A percentile compares a stretch with the other conserved stretches of the same genome.
Conservation (phyloP, 1,140 invertebrate species). For the Liolophura sinensis region DNA sequence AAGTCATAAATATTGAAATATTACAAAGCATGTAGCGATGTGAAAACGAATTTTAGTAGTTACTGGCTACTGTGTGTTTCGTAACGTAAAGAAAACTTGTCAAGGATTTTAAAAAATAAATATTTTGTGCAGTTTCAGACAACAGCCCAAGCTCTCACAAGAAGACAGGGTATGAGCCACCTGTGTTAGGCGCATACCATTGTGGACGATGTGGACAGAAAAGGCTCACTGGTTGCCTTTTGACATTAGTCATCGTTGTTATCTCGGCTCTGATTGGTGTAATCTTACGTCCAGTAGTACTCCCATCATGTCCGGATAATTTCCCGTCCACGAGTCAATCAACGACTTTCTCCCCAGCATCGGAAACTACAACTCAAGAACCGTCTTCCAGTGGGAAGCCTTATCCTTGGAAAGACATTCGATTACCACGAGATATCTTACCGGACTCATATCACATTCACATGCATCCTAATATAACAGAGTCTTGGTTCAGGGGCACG, state of each 20-base stretch:
- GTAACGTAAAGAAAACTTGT: too few species aligned
- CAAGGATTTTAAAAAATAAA: too few species aligned
- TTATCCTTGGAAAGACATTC: conserved; percentile 87
- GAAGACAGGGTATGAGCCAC: conserved; percentile 64
- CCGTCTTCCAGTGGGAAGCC: conserved; percentile 69
- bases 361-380: conserved; percentile 48
- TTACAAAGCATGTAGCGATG: too few species aligned
- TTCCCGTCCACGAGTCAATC: background rate
- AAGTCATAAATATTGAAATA: too few species aligned
- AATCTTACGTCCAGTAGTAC: conserved; percentile 73
- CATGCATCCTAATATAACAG: conserved; percentile 92
- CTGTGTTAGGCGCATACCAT: conserved; percentile 70
- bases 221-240: conserved; percentile 77
- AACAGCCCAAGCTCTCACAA: conserved; percentile 47
- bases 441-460: conserved; percentile 86
- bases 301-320: conserved; percentile 62
- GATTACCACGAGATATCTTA: conserved; percentile 77
- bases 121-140: too few species aligned
- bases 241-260: conserved; percentile 78
- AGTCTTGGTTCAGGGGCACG: conserved; percentile 62
- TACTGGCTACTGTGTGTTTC: too few species aligned
- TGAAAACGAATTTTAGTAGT: too few species aligned
- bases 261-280: conserved; percentile 84
- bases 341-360: conserved; percentile 7
- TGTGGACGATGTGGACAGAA: conserved; percentile 87